Conservation (phyloP, 2,888 invertebrate genomes). For the Bugula neritina region DNA sequence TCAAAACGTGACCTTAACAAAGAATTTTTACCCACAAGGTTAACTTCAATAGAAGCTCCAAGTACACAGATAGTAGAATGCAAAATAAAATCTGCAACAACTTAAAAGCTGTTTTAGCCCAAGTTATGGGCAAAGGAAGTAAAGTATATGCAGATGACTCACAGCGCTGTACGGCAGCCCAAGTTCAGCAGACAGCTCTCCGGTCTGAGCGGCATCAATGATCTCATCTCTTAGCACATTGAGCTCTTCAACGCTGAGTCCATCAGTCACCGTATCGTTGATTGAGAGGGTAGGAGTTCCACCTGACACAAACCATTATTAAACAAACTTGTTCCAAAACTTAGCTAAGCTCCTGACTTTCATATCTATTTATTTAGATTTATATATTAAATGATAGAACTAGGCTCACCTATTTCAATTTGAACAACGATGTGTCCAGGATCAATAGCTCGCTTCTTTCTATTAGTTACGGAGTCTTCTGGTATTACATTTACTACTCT, state of each 20-base stretch:
- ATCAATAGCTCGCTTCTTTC: constrained; percentile 3
- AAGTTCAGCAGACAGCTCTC: background rate
- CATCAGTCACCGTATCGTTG: constrained; percentile 1
- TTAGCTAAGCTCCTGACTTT: background rate
- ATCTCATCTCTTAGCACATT: background rate
- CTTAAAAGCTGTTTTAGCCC: too few species aligned
- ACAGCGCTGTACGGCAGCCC: background rate
- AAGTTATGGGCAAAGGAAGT: too few species aligned
- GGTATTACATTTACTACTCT: constrained; percentile 24
- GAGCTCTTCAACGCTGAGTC: constrained; percentile 1
- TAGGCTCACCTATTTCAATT: constrained; percentile 11
- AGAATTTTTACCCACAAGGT: too few species aligned
- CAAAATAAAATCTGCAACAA: too few species aligned
- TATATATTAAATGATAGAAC: too few species aligned
- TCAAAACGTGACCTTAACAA: too few species aligned
- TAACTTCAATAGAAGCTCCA: too few species aligned
- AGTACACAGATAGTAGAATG: too few species aligned
- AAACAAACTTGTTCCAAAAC: too few species aligned
- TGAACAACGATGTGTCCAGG: constrained; percentile 18
- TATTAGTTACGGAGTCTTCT: constrained; percentile 3
- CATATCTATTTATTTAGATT: too few species aligned
- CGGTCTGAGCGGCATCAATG: constrained; percentile 9
- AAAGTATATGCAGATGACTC: too few species aligned
- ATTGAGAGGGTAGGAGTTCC: background rate
- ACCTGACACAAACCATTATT: background rate